phyloP scores from a whole-genome alignment of 2,797 vertebrate species.

The Chaenodraco wilsoni region DNA sequence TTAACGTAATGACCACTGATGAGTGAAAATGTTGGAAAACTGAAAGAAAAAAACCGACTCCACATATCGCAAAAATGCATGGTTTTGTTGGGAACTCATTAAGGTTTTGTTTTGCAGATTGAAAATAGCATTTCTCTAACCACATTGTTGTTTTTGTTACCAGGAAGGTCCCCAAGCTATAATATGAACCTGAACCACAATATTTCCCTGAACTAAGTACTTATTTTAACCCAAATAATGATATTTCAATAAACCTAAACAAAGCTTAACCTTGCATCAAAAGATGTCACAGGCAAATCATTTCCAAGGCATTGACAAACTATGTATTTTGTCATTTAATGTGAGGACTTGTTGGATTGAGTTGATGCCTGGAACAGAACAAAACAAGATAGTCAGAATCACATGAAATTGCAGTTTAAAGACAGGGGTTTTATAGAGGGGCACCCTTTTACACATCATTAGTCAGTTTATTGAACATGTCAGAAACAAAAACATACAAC shows the following conservation, averaged over 20 bases:
- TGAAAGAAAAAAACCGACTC: no score
- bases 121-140: no score
- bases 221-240: neutral
- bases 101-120: no score
- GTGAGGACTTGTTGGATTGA: neutral
- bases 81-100: no score
- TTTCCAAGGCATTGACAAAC: no score
- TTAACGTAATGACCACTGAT: no score
- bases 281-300: neutral
- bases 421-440: neutral
- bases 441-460: neutral
- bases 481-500: no score
- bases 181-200: neutral
- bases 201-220: neutral
- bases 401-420: neutral
- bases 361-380: neutral
- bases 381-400: neutral
- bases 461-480: no score
- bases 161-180: neutral
- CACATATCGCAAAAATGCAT: no score
- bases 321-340: neutral
- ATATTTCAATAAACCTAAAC: neutral
- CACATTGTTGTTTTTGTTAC: no score
- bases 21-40: no score
- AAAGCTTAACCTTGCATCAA: neutral